A percentile compares a stretch with the other conserved stretches of the same genome.
Conservation (phyloP, 2,797 vertebrate species). For the Fistularia commersonii region DNA sequence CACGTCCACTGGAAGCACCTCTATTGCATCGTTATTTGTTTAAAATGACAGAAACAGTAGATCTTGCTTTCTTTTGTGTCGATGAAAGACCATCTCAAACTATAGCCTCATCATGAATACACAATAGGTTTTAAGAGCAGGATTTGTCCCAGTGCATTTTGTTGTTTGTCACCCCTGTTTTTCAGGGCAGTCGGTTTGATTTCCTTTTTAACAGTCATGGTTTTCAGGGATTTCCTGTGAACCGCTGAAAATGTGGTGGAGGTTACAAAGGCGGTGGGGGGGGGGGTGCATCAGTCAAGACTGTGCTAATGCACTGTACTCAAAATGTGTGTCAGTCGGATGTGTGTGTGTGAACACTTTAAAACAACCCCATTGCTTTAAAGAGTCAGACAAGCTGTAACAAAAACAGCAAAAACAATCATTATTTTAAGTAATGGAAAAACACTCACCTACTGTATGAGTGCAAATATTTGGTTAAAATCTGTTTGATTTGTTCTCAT, state of each 20-base stretch:
- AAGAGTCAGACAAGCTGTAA: too few relatives aligned
- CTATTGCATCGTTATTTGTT: constrained; percentile 75
- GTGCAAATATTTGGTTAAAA: too few relatives aligned
- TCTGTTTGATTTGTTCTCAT: too few relatives aligned
- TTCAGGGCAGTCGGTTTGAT: constrained; percentile 38
- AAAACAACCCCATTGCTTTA: too few relatives aligned
- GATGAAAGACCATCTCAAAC: constrained; percentile 68
- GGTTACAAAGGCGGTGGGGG: too few relatives aligned
- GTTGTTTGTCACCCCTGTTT: constrained; percentile 46
- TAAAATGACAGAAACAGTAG: constrained; percentile 69
- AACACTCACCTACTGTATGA: too few relatives aligned
- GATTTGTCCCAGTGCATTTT: constrained; percentile 57
- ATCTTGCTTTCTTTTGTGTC: constrained; percentile 65
- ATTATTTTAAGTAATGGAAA: too few relatives aligned
- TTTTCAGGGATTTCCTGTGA: constrained; percentile 33
- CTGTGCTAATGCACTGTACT: constrained; percentile 3
- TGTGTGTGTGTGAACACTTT: too few relatives aligned
- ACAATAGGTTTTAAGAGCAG: constrained; percentile 53
- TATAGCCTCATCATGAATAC: constrained; percentile 64
- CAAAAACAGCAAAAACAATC: too few relatives aligned
- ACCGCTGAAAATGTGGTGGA: constrained; percentile 23
- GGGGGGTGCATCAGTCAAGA: constrained; percentile 17
- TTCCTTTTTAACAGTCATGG: constrained; percentile 41
- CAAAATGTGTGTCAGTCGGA: not conserved
- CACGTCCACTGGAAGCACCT: constrained; percentile 68